Percentiles rank a stretch among this genome's conserved stretches.
These are phyloP conservation scores for Caenorhabditis parvicauda DNA, from an alignment of 2,888 invertebrate species.

Conservation along the genomic window DNA sequence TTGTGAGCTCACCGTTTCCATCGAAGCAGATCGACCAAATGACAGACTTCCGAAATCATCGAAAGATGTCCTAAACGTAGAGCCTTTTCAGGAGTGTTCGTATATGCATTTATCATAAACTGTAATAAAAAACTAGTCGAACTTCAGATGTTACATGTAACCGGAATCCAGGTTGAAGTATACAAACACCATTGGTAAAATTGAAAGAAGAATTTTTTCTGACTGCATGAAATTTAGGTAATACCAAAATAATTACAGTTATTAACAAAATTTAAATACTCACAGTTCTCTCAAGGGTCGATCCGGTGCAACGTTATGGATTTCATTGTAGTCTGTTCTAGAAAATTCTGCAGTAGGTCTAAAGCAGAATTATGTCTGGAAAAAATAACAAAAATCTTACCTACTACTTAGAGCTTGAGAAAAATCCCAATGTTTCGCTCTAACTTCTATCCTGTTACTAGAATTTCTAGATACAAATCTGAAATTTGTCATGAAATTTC, in stretches of 20 bases:
- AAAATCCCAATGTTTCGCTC: too few species aligned
- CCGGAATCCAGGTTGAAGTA: not conserved
- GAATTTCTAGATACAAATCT: not conserved
- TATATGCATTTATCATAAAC: not conserved
- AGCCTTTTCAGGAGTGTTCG: not conserved
- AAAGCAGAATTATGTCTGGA: too few species aligned
- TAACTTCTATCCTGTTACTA: too few species aligned
- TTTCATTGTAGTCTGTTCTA: not conserved
- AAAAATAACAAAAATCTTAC: too few species aligned
- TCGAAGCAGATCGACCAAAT: conserved; percentile 8
- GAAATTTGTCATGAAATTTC: conserved; percentile 13
- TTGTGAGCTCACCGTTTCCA: conserved; percentile 14
- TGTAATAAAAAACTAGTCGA: conserved; percentile 3
- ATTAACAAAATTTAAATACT: too few species aligned
- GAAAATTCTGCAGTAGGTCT: not conserved
- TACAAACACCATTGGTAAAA: too few species aligned
- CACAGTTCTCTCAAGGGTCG: not conserved
- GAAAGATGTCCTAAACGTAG: conserved; percentile 13
- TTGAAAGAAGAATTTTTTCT: too few species aligned
- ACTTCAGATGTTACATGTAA: conserved; percentile 9
- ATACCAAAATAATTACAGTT: too few species aligned
- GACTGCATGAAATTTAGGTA: too few species aligned
- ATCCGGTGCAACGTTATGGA: not conserved
- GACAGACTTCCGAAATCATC: conserved; percentile 25
- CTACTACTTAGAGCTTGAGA: too few species aligned